Percentiles rank a stretch among this genome's conserved stretches.
phyloP scores from a whole-genome alignment of 1,140 invertebrate species.

The Psix sp. region DNA sequence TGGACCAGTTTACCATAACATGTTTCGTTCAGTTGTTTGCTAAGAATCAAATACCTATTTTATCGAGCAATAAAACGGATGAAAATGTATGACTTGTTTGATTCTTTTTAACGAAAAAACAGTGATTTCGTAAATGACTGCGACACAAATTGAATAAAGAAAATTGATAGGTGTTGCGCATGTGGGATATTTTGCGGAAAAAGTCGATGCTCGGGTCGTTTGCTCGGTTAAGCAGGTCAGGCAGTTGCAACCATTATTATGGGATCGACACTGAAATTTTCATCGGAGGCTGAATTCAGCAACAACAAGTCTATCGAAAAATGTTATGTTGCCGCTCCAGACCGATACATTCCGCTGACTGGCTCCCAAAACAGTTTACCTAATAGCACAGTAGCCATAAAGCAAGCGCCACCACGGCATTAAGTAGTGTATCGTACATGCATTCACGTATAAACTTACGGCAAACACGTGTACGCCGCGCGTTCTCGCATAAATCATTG shows the following conservation, averaged over 20 bases:
- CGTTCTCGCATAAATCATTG: slow-evolving; percentile 56
- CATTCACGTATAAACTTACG: slow-evolving; percentile 51
- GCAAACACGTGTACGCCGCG: slow-evolving; percentile 46
- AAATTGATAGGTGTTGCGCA: slow-evolving; percentile 9
- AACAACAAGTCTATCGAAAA: slow-evolving; percentile 20
- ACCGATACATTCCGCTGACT: slow-evolving; percentile 32
- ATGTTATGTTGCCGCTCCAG: slow-evolving; percentile 18
- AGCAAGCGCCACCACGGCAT: slow-evolving; percentile 33
- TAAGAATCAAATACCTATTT: too few relatives aligned
- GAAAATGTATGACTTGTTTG: too few relatives aligned
- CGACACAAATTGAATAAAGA: slow-evolving; percentile 16
- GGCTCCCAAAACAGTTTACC: slow-evolving; percentile 46
- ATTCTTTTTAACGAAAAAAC: neutral
- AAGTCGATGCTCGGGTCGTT: slow-evolving; percentile 8
- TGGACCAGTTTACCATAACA: too few relatives aligned
- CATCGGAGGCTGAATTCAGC: slow-evolving; percentile 16
- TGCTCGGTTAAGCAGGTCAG: slow-evolving; percentile 8
- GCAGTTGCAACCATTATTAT: slow-evolving; percentile 25
- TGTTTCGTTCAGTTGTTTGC: too few relatives aligned
- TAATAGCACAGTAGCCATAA: slow-evolving; percentile 48
- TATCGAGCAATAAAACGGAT: too few relatives aligned
- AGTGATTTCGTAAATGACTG: neutral
- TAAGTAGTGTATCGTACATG: slow-evolving; percentile 41
- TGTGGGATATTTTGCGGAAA: slow-evolving; percentile 22
- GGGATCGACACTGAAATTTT: slow-evolving; percentile 37